Evolutionary conservation across 37 sponge, comb jelly and placozoan species (phyloP), one percentile per base, ranked within the genome.

Genomic region (Cladorhizidae sp.): DNA sequence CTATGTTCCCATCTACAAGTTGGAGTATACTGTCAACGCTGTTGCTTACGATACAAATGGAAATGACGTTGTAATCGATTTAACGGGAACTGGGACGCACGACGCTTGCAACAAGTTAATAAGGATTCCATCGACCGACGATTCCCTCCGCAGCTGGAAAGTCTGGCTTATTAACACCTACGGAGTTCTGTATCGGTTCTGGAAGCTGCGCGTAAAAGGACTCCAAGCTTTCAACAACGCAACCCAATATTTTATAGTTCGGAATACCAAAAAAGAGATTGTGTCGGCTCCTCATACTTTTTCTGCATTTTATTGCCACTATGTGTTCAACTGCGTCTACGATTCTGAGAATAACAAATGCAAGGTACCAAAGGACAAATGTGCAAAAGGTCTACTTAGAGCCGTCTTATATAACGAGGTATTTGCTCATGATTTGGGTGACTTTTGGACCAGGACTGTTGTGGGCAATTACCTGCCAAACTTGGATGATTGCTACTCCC

Each of bases 21-120:
- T 80, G 42, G 81, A 80, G 61, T 80, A 57, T 43, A 80, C 81
- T 40, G 72, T 39, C 15, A 70, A 80, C 29, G 43, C 81, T 3
- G 14, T 80, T n/a, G 81, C 72, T 9, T 71, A 59, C 51, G 72
- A 70, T 56, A 56, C 43, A 1, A 80, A 80, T 70, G 81, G 72
- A 1, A 35, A n/a, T 31, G 62, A 80, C 14, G 59, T 80, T n/a
- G 54, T 80, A 21, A 56, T 80, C 22, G 81, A 80, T 56, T 22
- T 80, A 8, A 6, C 81, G 38, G 70, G 72, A 25, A 71, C 40
- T 71, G 81, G 81, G 1, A 71, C 57, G 1, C 35, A 23, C 1
- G 81, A 80, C 50, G 59, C 54, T 8, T 80, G 81, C 42, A 57
- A 54, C 17, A 80, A 50, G 42, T 20, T 6, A 0, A 80, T 80